Base-by-base conservation (phyloP, 2,888 invertebrate species). In the Malthinus seriepunctatus region DNA sequence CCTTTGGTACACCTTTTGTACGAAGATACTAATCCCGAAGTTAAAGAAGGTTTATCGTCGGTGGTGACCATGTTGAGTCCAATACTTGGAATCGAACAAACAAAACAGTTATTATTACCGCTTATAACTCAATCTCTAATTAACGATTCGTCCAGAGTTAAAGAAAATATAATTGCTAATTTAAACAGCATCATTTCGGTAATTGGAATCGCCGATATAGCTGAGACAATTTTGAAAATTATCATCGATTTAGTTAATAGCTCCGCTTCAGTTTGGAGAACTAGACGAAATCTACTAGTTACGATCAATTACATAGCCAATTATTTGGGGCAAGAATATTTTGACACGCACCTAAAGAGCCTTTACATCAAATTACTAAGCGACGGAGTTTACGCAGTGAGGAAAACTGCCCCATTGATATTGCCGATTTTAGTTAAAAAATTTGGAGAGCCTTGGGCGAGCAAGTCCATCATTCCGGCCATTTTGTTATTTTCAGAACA, bases 391-490 rank as follows among this genome's bases (percentile, higher is more conserved):
- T 76, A 70, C 50, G 73, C 75, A 3, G 71, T 78, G 5, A 54
- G 78, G 59, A 69, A 73, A 57, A 74, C 74, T 0, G 74, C 76
- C 2, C 69, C 74, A 2, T 42, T 76, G 9, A 71, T 78, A 23
- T 62, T 78, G 9, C 78, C 78, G 3, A 57, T 76, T 8, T 57
- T 78, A 31, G 66, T 73, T 1, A 74, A 75, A 56, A 68, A 69
- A 42, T 78, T 74, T 48, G 76, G 77, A 1, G 69, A 73, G n/a
- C 65, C 64, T 37, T 78, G 77, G 77, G 69, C 72, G 0, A 64
- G 62, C 6, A 62, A 67, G 32, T 68, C 74, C 11, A 63, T 78
- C 4, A 64, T 76, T 14, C 74, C 75, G 3, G 70, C 67, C 47
- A 68, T 75, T 34, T 63, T 71, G 9, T 67, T 68, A 46, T 73